Conservation (phyloP, 2,888 invertebrate species). For the Parthenolecanium corni region DNA sequence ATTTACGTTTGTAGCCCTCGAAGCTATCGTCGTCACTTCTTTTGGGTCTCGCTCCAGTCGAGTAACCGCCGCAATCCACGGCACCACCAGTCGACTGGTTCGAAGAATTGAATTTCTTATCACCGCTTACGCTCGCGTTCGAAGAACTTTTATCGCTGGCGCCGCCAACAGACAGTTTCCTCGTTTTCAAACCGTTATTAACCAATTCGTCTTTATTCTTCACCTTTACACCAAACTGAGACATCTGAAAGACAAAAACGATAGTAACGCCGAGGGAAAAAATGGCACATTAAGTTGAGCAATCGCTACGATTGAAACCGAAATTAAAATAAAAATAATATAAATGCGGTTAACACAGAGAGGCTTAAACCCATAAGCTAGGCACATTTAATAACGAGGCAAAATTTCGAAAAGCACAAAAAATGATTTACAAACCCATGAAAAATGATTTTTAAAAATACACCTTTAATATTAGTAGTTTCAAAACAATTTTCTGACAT, state of each 20-base stretch:
- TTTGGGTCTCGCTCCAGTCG: neutral
- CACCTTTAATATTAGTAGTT: too few relatives aligned
- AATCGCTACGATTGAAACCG: neutral
- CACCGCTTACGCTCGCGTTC: too few relatives aligned
- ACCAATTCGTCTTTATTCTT: slow-evolving; percentile 13
- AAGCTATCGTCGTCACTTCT: slow-evolving; percentile 5
- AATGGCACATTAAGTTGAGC: too few relatives aligned
- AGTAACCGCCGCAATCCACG: neutral
- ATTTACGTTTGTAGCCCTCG: slow-evolving; percentile 6
- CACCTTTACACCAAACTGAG: neutral
- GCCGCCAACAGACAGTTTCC: slow-evolving; percentile 15
- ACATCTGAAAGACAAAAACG: too few relatives aligned
- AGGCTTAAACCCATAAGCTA: too few relatives aligned
- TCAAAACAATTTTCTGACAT: too few relatives aligned
- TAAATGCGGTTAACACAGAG: neutral
- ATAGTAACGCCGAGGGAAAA: too few relatives aligned
- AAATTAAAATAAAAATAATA: neutral
- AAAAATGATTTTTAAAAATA: neutral
- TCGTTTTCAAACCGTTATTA: slow-evolving; percentile 9
- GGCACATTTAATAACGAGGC: neutral
- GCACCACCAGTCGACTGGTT: too few relatives aligned
- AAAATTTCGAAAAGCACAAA: neutral
- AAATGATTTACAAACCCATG: neutral
- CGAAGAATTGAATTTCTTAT: neutral
- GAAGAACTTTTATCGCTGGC: slow-evolving; percentile 5